A percentile compares a stretch with the other conserved stretches of the same genome.
Evolutionary conservation across 2,888 invertebrate genomes (phyloP).

Genomic region (Escarpia spicata): DNA sequence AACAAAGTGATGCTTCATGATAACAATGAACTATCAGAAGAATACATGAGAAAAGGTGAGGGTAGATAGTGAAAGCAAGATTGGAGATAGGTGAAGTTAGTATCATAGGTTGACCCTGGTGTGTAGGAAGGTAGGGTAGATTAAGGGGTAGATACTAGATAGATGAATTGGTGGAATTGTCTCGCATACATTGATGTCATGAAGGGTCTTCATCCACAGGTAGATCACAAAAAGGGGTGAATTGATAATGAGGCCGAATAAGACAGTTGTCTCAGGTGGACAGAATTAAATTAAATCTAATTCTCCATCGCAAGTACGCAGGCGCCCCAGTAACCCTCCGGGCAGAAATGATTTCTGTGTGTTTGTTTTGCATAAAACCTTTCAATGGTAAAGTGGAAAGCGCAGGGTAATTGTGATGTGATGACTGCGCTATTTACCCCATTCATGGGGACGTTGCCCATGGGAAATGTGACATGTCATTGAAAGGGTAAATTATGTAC

Average conservation of each 20-base stretch:
- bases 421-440: background rate
- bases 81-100: background rate
- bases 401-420: background rate
- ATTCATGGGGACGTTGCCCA: background rate
- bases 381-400: background rate
- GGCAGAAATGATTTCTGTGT: background rate
- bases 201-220: background rate
- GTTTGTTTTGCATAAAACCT: background rate
- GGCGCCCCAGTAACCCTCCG: background rate
- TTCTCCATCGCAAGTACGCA: background rate
- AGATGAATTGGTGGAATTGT: background rate
- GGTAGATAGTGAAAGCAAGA: background rate
- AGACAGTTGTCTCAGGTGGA: background rate
- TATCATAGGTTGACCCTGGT: background rate
- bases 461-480: background rate
- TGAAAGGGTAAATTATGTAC: background rate
- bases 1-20: background rate
- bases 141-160: background rate
- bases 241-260: background rate
- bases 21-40: background rate
- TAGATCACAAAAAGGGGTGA: background rate
- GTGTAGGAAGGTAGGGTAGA: background rate
- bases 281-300: background rate
- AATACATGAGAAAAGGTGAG: background rate
- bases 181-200: background rate